Percentiles rank a stretch among this genome's conserved stretches.
Conservation (phyloP, 1,140 invertebrate species). For the Calephelis nemesis region DNA sequence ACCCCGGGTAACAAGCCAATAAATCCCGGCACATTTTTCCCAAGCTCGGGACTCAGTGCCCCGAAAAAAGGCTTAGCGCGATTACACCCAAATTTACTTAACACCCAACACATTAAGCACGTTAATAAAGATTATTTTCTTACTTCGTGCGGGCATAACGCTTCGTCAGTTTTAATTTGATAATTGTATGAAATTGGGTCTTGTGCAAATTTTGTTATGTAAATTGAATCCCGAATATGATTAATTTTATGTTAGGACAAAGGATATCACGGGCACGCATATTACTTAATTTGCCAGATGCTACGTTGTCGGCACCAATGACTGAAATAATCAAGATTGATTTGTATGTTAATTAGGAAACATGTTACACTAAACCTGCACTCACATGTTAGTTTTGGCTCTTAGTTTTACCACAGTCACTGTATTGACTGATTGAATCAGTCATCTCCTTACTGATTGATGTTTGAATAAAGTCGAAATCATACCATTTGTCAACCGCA, state of each 20-base stretch:
- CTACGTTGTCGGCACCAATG: not conserved
- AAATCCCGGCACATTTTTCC: conserved; percentile 72
- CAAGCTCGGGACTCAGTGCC: conserved; percentile 40
- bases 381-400: too few relatives aligned
- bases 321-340: conserved; percentile 49
- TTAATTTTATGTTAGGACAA: conserved; percentile 63
- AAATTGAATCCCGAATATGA: conserved; percentile 67
- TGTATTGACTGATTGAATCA: not conserved
- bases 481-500: too few relatives aligned
- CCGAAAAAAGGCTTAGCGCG: conserved; percentile 68
- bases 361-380: too few relatives aligned
- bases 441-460: too few relatives aligned
- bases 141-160: conserved; percentile 41
- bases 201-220: conserved; percentile 65
- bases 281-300: conserved; percentile 47
- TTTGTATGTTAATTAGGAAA: conserved; percentile 40
- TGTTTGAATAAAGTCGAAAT: too few relatives aligned
- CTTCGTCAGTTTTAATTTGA: conserved; percentile 63
- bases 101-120: conserved; percentile 70
- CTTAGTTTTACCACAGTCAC: not conserved
- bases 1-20: conserved; percentile 75
- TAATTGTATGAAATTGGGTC: conserved; percentile 59
- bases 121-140: conserved; percentile 72
- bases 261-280: conserved; percentile 38
- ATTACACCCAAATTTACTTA: conserved; percentile 79